A percentile compares a stretch with the other conserved stretches of the same genome.
Conservation (phyloP, 1,140 invertebrate species). For the Listronotus oregonensis region DNA sequence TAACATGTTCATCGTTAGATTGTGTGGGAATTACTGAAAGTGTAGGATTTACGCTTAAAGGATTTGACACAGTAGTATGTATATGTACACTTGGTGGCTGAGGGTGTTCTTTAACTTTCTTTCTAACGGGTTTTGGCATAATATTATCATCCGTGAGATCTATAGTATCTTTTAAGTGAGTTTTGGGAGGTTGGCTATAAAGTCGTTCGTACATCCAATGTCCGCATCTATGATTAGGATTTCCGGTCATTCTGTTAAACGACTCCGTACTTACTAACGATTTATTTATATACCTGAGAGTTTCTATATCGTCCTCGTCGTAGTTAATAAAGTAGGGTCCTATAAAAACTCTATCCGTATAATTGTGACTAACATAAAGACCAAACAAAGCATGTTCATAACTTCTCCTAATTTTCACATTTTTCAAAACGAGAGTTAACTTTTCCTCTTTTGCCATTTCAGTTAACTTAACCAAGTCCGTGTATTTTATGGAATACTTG, state of each 20-base stretch:
- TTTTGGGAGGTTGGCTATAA: constrained; percentile 1
- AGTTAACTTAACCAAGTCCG: constrained; percentile 37
- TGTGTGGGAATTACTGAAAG: too few relatives aligned
- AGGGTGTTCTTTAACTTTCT: neutral
- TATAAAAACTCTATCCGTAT: constrained; percentile 44
- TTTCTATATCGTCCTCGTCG: constrained; percentile 40
- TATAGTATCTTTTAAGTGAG: constrained; percentile 10
- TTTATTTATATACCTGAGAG: constrained; percentile 41
- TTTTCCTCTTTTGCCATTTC: constrained; percentile 39
- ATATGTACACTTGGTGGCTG: neutral
- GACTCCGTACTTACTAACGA: constrained; percentile 39
- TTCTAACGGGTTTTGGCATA: neutral
- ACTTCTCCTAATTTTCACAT: constrained; percentile 23
- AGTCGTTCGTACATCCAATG: constrained; percentile 34
- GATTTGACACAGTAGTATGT: constrained; percentile 1
- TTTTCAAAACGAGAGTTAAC: constrained; percentile 37
- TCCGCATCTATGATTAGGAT: constrained; percentile 17
- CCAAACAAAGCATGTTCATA: constrained; percentile 40
- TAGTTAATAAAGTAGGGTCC: constrained; percentile 42
- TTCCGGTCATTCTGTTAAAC: constrained; percentile 39
- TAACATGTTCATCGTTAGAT: constrained; percentile 10
- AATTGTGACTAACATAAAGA: constrained; percentile 43
- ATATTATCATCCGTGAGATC: constrained; percentile 28
- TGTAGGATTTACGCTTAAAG: neutral
- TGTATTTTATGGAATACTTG: constrained; percentile 47